Conservation (phyloP, 2,888 invertebrate genomes). For the Sialis fuliginosa region DNA sequence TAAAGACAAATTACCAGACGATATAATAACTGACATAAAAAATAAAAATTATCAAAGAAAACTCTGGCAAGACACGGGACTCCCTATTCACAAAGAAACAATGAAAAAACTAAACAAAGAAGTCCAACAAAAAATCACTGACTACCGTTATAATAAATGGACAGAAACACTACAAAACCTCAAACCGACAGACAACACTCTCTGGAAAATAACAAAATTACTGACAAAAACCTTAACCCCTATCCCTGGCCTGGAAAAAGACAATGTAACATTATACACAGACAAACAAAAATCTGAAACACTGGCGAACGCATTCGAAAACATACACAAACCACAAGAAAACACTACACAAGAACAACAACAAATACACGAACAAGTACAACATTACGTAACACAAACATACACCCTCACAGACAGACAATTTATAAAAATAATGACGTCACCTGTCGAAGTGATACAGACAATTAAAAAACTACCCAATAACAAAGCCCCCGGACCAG, state of each 20-base stretch:
- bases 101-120: not conserved
- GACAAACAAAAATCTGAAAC: not conserved
- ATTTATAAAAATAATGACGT: not conserved
- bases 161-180: conserved; percentile 7
- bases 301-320: not conserved
- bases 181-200: conserved; percentile 6
- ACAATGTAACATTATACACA: not conserved
- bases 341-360: too few species aligned
- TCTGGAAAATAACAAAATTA: conserved; percentile 1
- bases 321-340: not conserved
- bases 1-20: not conserved
- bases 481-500: conserved; percentile 10
- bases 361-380: not conserved
- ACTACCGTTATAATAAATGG: conserved; percentile 6
- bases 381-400: too few species aligned
- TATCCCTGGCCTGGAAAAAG: not conserved
- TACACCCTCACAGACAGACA: too few species aligned
- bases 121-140: not conserved
- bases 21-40: conserved; percentile 2
- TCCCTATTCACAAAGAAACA: not conserved
- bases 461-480: conserved; percentile 7
- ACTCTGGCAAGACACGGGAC: not conserved
- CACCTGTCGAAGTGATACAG: conserved; percentile 7
- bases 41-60: not conserved
- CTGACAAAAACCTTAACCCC: not conserved